Conservation (phyloP, 2,797 vertebrate genomes). For the Oryzias sinensis region DNA sequence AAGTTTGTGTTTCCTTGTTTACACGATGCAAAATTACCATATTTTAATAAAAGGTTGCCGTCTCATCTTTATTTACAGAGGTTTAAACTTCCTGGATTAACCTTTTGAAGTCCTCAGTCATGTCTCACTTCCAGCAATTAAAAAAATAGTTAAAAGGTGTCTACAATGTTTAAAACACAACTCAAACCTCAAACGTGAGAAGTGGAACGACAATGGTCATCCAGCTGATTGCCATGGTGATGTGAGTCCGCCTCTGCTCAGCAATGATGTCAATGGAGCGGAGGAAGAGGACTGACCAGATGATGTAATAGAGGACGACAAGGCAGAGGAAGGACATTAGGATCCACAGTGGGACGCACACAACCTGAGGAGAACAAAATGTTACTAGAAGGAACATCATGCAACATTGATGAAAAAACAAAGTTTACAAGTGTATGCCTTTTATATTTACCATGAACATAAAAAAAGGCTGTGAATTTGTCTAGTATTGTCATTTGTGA, state of each 20-base stretch:
- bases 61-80: no score
- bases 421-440: no score
- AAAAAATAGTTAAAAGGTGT: no score
- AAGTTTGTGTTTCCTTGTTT: no score
- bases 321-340: slow-evolving; percentile 97
- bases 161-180: background rate
- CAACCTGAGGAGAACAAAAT: slow-evolving; percentile 43
- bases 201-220: slow-evolving; percentile 96
- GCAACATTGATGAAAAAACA: no score
- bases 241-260: slow-evolving; percentile 94
- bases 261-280: slow-evolving; percentile 97
- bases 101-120: no score
- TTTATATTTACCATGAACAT: no score
- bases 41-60: no score
- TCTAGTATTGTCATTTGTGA: background rate
- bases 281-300: slow-evolving; percentile 95
- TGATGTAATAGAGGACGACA: slow-evolving; percentile 96
- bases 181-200: slow-evolving; percentile 83
- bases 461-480: background rate
- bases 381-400: no score
- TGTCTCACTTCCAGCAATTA: no score
- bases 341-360: slow-evolving; percentile 97
- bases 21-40: no score
- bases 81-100: no score
- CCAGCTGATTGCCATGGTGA: slow-evolving; percentile 98